Conservation (phyloP, 2,888 invertebrate species). For the Synergus laeviventris region DNA sequence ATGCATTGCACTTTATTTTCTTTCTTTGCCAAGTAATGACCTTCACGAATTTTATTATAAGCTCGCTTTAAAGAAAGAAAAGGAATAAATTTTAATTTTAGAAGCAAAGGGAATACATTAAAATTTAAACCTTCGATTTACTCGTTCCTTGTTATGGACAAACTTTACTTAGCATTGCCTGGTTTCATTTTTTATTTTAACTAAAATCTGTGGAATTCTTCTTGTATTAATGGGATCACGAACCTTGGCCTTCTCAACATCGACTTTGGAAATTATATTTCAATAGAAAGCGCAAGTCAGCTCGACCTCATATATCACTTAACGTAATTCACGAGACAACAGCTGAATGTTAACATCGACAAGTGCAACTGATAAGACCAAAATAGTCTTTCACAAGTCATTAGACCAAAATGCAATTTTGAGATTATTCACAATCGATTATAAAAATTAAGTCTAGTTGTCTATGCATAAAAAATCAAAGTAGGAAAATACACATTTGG, state of each 20-base stretch:
- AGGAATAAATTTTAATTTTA: not conserved
- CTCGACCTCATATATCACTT: slow-evolving; percentile 45
- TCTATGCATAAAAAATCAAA: not conserved
- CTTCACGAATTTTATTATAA: not conserved
- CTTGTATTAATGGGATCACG: not conserved
- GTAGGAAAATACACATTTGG: not conserved
- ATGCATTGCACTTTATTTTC: not conserved
- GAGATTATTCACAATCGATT: not conserved
- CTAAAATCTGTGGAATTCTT: not conserved
- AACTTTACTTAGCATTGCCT: not conserved
- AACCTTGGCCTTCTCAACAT: slow-evolving; percentile 41
- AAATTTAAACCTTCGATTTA: not conserved
- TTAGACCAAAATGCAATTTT: not conserved
- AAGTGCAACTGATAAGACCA: not conserved
- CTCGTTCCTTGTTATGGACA: not conserved
- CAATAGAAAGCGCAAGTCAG: slow-evolving; percentile 37
- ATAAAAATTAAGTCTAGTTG: not conserved
- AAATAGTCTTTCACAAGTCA: not conserved
- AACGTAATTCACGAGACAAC: not conserved
- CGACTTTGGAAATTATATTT: slow-evolving; percentile 40
- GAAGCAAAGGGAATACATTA: not conserved
- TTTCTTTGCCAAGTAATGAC: not conserved
- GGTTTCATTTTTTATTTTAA: not conserved
- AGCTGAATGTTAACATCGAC: not conserved
- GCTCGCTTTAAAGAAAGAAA: not conserved